These are phyloP conservation scores for Hylomyscus alleni DNA, from an alignment of 2,797 vertebrate genomes.

Conservation along the genomic window DNA sequence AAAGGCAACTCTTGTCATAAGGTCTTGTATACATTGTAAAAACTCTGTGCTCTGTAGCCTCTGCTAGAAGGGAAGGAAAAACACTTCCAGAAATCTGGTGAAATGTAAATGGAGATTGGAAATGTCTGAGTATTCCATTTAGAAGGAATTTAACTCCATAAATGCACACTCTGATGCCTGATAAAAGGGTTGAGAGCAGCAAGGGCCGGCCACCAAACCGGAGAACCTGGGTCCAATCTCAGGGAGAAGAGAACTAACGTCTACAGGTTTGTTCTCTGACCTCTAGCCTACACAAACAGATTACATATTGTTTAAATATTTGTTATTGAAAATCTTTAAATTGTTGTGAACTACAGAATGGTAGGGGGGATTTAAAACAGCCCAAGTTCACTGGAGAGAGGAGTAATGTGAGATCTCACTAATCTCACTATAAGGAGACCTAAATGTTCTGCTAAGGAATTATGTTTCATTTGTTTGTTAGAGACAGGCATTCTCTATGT, in stretches of 20 bases:
- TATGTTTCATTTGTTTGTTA: background rate
- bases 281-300: background rate
- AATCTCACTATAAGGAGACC: background rate
- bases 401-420: background rate
- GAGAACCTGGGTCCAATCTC: background rate
- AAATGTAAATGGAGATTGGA: background rate
- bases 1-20: background rate
- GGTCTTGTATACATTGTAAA: conserved; percentile 1
- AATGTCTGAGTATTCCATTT: background rate
- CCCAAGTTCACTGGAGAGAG: background rate
- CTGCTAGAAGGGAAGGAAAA: background rate
- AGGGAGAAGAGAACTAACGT: background rate
- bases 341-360: background rate
- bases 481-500: background rate
- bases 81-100: background rate
- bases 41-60: background rate
- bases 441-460: background rate
- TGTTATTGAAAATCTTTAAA: background rate
- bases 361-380: background rate
- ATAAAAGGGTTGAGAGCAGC: background rate
- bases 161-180: background rate
- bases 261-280: background rate
- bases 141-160: background rate
- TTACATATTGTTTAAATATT: background rate
- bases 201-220: background rate